Evolutionary conservation across 1,140 invertebrate species (phyloP).

Genomic region (Littorina saxatilis): DNA sequence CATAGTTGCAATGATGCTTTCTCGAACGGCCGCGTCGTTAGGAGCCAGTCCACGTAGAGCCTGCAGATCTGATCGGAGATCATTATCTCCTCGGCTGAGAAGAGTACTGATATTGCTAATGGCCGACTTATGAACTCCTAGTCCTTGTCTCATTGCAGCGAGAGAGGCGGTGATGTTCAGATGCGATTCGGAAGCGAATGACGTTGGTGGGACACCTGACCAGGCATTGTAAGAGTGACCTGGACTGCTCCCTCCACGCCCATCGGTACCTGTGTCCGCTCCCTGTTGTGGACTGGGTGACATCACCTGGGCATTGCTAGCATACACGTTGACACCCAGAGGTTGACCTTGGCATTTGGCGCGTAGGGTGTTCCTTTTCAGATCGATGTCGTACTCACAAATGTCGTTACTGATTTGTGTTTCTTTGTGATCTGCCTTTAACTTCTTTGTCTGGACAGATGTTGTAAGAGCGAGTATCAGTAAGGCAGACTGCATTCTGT

Average conservation of each 20-base stretch:
- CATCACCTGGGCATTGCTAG: slow-evolving; percentile 45
- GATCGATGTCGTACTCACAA: slow-evolving; percentile 56
- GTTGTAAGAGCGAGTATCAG: too few species aligned
- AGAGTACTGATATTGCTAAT: slow-evolving; percentile 46
- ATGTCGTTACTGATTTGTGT: slow-evolving; percentile 34
- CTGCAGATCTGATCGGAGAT: slow-evolving; percentile 44
- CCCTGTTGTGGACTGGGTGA: too few species aligned
- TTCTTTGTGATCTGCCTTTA: too few species aligned
- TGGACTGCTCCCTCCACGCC: neutral
- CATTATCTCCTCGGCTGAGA: slow-evolving; percentile 41
- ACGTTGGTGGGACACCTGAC: neutral
- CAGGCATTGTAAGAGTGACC: neutral
- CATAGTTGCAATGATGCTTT: slow-evolving; percentile 54
- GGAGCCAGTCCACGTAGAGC: slow-evolving; percentile 35
- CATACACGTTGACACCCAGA: slow-evolving; percentile 48
- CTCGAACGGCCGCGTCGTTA: slow-evolving; percentile 41
- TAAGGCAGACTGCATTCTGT: too few species aligned
- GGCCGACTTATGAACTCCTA: slow-evolving; percentile 22
- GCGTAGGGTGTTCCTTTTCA: slow-evolving; percentile 49
- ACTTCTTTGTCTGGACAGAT: too few species aligned
- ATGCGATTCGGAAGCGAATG: neutral
- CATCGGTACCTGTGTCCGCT: slow-evolving; percentile 6
- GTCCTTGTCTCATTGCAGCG: slow-evolving; percentile 40
- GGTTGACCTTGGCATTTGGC: slow-evolving; percentile 50
- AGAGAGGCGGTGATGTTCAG: slow-evolving; percentile 46